Evolutionary conservation across 1,140 invertebrate species (phyloP), one percentile per base, ranked within the genome.

Genomic region (Trichomalopsis sarcophagae): DNA sequence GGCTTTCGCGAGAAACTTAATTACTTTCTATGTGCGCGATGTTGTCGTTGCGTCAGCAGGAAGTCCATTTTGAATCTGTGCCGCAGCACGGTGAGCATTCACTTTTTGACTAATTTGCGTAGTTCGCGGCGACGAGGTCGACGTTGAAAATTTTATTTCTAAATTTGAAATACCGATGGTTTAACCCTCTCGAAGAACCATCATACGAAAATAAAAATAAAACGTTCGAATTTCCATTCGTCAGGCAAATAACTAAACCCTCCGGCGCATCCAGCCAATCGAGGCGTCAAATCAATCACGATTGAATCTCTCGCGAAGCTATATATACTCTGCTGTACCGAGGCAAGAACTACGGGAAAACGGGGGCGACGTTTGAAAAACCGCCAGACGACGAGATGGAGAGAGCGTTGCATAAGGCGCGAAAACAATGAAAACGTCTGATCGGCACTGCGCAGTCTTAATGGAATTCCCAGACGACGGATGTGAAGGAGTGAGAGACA

Each of bases 361-460:
- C 30, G 30, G 69, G 69, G n/a, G 30, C 73, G 73, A 74, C 33
- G 36, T 74, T 40, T 74, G 73, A 74, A 74, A 74, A 74, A 74
- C 36, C 30, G 17, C 30, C 73, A 30, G 36, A 74, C 36, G 36
- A 71, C 33, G 68, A 33, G 23, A 71, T 6, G 27, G n/a, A 71
- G 68, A 27, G 68, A 9, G 13, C 7, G 69, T 74, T 74, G 33
- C 73, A 74, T 40, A 74, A 74, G 66, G 66, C 23, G 66, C 11
- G 73, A 30, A 36, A 36, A 74, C 36, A 74, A 74, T 74, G 36
- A 36, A 74, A 74, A 74, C 9, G 30, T 36, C 73, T n/a, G 21
- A 74, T 33, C 73, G 73, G 36, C 9, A 21, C 30, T 36, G 23
- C 14, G 30, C 4, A 7, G 36, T 13, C 33, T 74, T 74, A 74